These are phyloP conservation scores for Hyperopisus bebe DNA, from an alignment of 2,113 vertebrate species.

Conservation along the genomic window DNA sequence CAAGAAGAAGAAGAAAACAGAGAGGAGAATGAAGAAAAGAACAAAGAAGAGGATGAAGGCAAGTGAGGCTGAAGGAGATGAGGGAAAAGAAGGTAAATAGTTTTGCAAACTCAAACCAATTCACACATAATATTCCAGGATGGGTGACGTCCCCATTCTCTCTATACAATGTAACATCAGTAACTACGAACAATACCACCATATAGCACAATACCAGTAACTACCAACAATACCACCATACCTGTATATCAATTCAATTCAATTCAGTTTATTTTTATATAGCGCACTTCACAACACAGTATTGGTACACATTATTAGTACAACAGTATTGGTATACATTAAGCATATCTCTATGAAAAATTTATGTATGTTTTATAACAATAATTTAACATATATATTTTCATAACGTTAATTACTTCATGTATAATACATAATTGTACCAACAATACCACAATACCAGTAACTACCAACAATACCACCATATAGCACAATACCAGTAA, in stretches of 20 bases:
- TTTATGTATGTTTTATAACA: background rate
- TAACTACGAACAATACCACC: background rate
- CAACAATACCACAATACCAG: too few species aligned
- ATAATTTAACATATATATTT: conserved; percentile 2
- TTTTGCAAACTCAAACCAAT: background rate
- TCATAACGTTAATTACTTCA: background rate
- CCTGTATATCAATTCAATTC: too few species aligned
- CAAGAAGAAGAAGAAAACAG: background rate
- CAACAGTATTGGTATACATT: too few species aligned
- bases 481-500: background rate
- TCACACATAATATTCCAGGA: background rate
- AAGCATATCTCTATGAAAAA: background rate
- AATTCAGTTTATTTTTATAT: too few species aligned
- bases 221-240: background rate
- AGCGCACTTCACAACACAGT: too few species aligned
- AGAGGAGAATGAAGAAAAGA: background rate
- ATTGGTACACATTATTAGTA: too few species aligned
- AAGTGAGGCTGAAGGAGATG: background rate
- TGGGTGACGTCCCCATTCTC: background rate
- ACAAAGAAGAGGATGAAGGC: background rate
- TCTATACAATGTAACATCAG: background rate
- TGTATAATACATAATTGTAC: background rate
- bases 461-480: background rate
- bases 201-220: background rate
- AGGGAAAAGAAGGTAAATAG: background rate